phyloP scores from a whole-genome alignment of 2,113 vertebrate genomes.

The Eupsittula cactorum region DNA sequence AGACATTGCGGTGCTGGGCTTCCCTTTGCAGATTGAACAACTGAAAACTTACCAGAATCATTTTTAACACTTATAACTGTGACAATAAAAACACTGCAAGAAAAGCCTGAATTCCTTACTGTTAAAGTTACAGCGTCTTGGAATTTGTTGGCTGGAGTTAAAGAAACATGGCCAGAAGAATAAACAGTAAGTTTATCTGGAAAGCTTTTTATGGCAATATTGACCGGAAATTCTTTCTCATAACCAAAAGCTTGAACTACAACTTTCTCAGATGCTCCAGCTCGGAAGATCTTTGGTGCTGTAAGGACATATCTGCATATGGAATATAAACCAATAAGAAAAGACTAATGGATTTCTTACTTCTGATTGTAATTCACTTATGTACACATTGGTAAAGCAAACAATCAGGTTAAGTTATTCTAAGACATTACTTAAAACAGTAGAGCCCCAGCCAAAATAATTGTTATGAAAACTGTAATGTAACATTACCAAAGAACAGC shows the following conservation, averaged over 20 bases:
- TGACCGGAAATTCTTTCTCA: constrained; percentile 67
- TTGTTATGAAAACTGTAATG: neutral
- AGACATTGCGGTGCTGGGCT: neutral
- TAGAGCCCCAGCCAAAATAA: neutral
- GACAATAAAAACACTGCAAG: neutral
- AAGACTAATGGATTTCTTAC: neutral
- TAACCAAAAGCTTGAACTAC: constrained; percentile 87
- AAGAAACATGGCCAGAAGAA: constrained; percentile 48
- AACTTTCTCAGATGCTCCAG: constrained; percentile 82
- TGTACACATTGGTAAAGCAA: accelerated
- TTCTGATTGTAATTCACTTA: neutral
- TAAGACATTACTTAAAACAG: neutral
- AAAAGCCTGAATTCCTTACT: constrained; percentile 72
- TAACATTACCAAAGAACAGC: neutral
- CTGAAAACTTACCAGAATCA: neutral
- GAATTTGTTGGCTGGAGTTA: constrained; percentile 79
- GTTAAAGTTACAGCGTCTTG: constrained; percentile 76
- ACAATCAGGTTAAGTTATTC: neutral
- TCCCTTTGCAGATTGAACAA: neutral
- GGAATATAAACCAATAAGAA: neutral
- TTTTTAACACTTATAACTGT: neutral
- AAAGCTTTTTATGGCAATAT: constrained; percentile 81
- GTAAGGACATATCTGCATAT: constrained; percentile 85
- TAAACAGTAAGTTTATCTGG: constrained; percentile 72
- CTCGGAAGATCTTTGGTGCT: constrained; percentile 79